Evolutionary conservation across 2,888 invertebrate species (phyloP), one percentile per base, ranked within the genome.

Genomic region (Steinernema carpocapsae): DNA sequence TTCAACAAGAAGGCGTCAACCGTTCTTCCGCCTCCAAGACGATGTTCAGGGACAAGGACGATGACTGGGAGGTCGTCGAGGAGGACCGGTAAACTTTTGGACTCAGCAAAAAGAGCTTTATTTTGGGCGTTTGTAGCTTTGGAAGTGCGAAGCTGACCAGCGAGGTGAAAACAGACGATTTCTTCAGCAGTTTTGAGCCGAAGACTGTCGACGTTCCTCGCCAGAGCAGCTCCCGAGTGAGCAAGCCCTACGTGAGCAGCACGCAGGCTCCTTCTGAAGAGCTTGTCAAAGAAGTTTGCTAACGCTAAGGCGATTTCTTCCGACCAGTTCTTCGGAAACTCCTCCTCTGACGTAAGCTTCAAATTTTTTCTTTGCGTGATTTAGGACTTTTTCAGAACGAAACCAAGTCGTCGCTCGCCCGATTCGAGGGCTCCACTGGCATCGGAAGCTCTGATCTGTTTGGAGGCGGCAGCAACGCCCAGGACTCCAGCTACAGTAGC

Each of bases 291-390:
- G 89, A 97, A 97, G 90, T 99, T 97, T 88, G 97, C 95, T 71
- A 92, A 93, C 84, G 96, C 97, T 1, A 99, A 99, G 89, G 94
- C 95, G 17, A 99, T 99, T 87, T 97, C 97, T 76, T 97, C 97
- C 0, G 95, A 95, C 87, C 96, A 96, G 90, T 97, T 92, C 90
- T 97, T 97, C 88, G 93, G 93, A 7, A 93, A 93, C 84, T 88
- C 89, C 75, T 77, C 80, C 37, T 83, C 14, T 32, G 37, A 59
- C 70, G 26, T 32, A 74, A 0, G 71, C 46, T 72, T 43, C 26
- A 19, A 37, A n/a, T n/a, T n/a, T n/a, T n/a, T n/a, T n/a, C n/a
- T n/a, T n/a, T n/a, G n/a, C n/a, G 17, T n/a, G n/a, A 17, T 24
- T 64, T 48, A 24, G 3, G n/a, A 10, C 14, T 26, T 78, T 82